Conservation (phyloP, 1,140 invertebrate species). For the Popillia japonica region DNA sequence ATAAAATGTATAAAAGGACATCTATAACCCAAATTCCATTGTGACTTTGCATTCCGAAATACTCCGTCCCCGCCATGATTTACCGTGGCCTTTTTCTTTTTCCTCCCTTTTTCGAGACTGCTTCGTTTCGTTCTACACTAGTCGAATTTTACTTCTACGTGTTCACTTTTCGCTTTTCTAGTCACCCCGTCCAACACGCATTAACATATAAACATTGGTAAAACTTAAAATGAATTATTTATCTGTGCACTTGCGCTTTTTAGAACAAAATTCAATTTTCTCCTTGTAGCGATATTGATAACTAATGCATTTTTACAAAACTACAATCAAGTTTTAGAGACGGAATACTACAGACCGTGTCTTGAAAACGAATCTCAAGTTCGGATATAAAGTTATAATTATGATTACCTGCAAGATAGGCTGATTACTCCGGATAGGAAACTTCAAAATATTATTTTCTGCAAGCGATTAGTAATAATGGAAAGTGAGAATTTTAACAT, state of each 20-base stretch:
- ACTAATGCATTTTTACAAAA: slow-evolving; percentile 17
- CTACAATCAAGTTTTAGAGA: not conserved
- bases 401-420: too few species aligned
- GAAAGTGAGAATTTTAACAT: too few species aligned
- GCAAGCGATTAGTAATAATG: too few species aligned
- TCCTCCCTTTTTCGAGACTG: not conserved
- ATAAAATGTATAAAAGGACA: slow-evolving; percentile 35
- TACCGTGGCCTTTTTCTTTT: slow-evolving; percentile 24
- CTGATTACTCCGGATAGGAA: too few species aligned
- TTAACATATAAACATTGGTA: slow-evolving; percentile 25
- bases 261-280: slow-evolving; percentile 20
- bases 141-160: slow-evolving; percentile 20
- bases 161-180: slow-evolving; percentile 12
- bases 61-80: slow-evolving; percentile 20
- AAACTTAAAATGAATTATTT: slow-evolving; percentile 34
- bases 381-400: too few species aligned
- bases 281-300: not conserved
- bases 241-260: slow-evolving; percentile 21
- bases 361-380: too few species aligned
- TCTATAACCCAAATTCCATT: slow-evolving; percentile 33
- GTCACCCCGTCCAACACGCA: slow-evolving; percentile 5
- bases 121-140: not conserved
- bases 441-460: too few species aligned
- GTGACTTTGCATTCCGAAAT: slow-evolving; percentile 34
- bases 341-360: not conserved